Conservation (phyloP, 2,113 vertebrate species). For the Pseudonaja textilis region DNA sequence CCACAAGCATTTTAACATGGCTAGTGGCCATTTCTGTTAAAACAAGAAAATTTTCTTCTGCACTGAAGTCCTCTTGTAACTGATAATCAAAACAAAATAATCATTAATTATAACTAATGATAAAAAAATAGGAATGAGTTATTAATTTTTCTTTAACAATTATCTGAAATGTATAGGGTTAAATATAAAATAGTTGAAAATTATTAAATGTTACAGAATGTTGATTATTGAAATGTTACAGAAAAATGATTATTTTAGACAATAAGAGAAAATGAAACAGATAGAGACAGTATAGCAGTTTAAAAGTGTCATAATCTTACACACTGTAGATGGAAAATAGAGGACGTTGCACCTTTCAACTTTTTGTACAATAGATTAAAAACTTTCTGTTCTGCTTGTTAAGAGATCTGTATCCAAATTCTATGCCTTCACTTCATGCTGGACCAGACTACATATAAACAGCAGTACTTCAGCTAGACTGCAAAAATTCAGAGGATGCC, state of each 20-base stretch:
- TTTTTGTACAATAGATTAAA: neutral
- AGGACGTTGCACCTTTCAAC: neutral
- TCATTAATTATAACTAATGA: neutral
- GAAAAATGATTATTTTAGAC: neutral
- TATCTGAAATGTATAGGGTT: neutral
- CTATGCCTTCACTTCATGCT: neutral
- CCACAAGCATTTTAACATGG: slow-evolving; percentile 95
- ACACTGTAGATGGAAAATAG: neutral
- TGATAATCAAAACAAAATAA: slow-evolving; percentile 62
- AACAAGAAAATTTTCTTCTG: slow-evolving; percentile 93
- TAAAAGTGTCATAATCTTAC: too few relatives aligned
- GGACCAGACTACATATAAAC: neutral
- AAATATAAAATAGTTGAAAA: neutral
- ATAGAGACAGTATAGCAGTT: neutral
- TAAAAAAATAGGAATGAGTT: neutral
- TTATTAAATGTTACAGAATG: neutral
- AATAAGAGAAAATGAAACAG: neutral
- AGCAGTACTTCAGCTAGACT: neutral
- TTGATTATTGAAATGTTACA: too few relatives aligned
- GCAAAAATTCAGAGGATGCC: neutral
- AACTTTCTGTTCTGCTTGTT: neutral
- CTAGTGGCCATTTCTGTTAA: slow-evolving; percentile 96
- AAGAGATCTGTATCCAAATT: neutral
- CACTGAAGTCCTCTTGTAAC: slow-evolving; percentile 91
- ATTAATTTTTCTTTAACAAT: neutral